phyloP scores from a whole-genome alignment of 2,113 vertebrate genomes.

The Myocastor coypus region DNA sequence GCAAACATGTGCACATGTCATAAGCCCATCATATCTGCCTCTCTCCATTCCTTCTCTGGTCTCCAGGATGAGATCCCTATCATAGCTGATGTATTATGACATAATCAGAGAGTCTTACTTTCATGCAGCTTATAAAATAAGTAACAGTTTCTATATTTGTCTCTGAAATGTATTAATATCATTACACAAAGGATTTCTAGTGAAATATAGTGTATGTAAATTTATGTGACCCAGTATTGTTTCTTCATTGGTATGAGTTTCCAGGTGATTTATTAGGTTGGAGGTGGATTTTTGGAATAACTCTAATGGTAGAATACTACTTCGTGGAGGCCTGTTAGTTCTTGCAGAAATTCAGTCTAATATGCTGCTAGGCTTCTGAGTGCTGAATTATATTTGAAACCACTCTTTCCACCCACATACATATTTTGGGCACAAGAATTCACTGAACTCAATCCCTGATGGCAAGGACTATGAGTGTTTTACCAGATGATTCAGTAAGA shows the following conservation, averaged over 20 bases:
- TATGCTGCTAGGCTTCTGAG: not conserved
- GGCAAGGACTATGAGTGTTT: not conserved
- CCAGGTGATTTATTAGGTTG: not conserved
- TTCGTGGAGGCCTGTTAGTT: not conserved
- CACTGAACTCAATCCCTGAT: not conserved
- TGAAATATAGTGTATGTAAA: not conserved
- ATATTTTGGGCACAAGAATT: conserved; percentile 18
- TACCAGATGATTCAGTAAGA: not conserved
- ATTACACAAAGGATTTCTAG: not conserved
- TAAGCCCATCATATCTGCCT: not conserved
- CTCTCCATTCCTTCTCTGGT: too few relatives aligned
- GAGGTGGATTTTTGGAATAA: not conserved
- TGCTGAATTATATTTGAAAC: not conserved
- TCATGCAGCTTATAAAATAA: not conserved
- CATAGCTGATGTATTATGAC: not conserved
- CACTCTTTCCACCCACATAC: not conserved
- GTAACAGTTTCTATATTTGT: conserved; percentile 37
- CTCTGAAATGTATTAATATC: conserved; percentile 22
- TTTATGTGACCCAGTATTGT: not conserved
- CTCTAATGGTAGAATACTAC: not conserved
- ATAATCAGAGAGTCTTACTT: not conserved
- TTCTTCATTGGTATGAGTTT: not conserved
- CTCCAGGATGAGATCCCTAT: not conserved
- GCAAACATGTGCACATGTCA: not conserved
- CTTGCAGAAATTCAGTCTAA: not conserved